Conservation (phyloP, 2,113 vertebrate species). For the Bos taurus region ARS-UCD2.0 NC_037342.1:54868501-54869000, state of each 20-base stretch:
- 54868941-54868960: not conserved
- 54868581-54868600: not conserved
- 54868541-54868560: not conserved
- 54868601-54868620: not conserved
- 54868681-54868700: not conserved
- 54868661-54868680: not conserved
- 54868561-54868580: not conserved
- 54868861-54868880: not conserved
- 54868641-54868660: not conserved
- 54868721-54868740: not conserved
- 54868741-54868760: not conserved
- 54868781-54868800: not conserved
- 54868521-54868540: not conserved
- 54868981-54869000: not conserved
- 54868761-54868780: not conserved
- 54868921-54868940: not conserved
- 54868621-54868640: not conserved
- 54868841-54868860: not conserved
- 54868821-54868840: too few species aligned
- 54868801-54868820: not conserved
- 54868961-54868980: not conserved
- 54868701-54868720: not conserved
- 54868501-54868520: not conserved
- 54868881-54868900: not conserved
- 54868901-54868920: not conserved